phyloP scores from a whole-genome alignment of 2,888 invertebrate genomes.

The Nemapogon koenigi region DNA sequence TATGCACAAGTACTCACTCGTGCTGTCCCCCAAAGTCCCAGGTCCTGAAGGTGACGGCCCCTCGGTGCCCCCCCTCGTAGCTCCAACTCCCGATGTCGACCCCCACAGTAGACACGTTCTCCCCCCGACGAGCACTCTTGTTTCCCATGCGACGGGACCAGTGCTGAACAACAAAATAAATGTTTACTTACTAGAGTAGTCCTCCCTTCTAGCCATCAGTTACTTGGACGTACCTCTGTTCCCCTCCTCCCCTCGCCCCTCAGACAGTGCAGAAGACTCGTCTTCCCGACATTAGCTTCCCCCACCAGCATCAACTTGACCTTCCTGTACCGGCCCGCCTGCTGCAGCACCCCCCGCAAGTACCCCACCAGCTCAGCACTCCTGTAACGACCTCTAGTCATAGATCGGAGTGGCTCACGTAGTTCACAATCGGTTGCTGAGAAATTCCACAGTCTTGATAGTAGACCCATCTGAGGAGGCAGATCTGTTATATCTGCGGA shows the following conservation, averaged over 20 bases:
- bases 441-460: conserved; percentile 95
- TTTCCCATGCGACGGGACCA: conserved; percentile 97
- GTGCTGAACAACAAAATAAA: too few species aligned
- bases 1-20: conserved; percentile 67
- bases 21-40: conserved; percentile 99
- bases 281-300: conserved; percentile 79
- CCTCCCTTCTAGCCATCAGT: too few species aligned
- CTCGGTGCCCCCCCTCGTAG: conserved; percentile 80
- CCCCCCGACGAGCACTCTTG: conserved; percentile 78
- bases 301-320: conserved; percentile 98
- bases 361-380: conserved; percentile 95
- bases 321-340: conserved; percentile 90
- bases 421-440: conserved; percentile 89
- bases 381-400: conserved; percentile 93
- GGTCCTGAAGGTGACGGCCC: conserved; percentile 90
- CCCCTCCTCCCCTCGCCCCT: conserved; percentile 85
- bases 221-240: conserved; percentile 66
- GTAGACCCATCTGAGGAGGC: conserved; percentile 93
- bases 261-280: conserved; percentile 87
- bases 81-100: conserved; percentile 97
- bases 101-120: conserved; percentile 93
- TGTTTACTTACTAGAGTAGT: too few species aligned
- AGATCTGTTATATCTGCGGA: conserved; percentile 79
- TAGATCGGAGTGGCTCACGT: conserved; percentile 86
- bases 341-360: conserved; percentile 82